Evolutionary conservation across 1,140 invertebrate genomes (phyloP).

Genomic region (Notospermus geniculatus): DNA sequence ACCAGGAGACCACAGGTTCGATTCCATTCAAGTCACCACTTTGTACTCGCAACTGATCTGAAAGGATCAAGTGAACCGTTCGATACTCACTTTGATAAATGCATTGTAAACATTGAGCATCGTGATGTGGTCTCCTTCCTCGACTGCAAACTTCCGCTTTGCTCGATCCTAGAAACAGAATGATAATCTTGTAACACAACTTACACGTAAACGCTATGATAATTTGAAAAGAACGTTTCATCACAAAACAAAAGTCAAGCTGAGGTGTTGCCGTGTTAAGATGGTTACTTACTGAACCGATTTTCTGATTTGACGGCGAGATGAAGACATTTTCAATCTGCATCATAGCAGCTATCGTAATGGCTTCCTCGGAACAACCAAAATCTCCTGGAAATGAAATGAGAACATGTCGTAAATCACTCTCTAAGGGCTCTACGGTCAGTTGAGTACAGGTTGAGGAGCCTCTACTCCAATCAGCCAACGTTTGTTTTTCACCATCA

Average conservation of each 20-base stretch:
- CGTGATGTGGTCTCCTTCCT: constrained; percentile 92
- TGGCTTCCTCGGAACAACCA: constrained; percentile 84
- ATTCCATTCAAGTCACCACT: too few species aligned
- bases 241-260: too few species aligned
- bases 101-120: constrained; percentile 85
- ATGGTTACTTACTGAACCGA: constrained; percentile 38
- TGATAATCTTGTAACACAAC: not conserved
- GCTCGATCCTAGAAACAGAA: constrained; percentile 48
- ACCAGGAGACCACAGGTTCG: too few species aligned
- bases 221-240: not conserved
- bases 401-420: too few species aligned
- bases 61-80: not conserved
- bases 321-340: constrained; percentile 89
- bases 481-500: too few species aligned
- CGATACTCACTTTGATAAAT: constrained; percentile 62
- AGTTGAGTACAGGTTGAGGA: too few species aligned
- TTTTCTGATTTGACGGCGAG: constrained; percentile 60
- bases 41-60: not conserved
- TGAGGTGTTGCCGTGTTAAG: too few species aligned
- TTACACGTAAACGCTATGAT: not conserved
- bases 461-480: too few species aligned
- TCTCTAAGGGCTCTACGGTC: too few species aligned
- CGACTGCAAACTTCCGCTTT: constrained; percentile 81
- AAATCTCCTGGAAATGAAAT: constrained; percentile 65
- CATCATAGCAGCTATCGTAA: constrained; percentile 84